phyloP scores from a whole-genome alignment of 2,113 vertebrate genomes.

The Paramisgurnus dabryanus region DNA sequence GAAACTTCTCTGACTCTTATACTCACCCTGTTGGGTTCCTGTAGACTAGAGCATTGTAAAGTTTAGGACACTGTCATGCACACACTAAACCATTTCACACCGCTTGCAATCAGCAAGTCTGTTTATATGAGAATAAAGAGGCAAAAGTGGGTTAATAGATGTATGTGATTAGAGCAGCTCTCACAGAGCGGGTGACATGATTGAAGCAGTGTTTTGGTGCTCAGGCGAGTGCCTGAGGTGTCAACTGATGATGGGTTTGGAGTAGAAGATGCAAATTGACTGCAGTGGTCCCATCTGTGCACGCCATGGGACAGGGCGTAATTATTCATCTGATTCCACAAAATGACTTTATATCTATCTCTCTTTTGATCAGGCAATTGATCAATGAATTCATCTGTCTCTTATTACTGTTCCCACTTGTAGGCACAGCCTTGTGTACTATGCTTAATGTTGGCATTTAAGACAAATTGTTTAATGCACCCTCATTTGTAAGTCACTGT shows the following conservation, averaged over 20 bases:
- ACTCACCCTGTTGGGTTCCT: neutral
- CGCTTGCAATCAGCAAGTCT: constrained; percentile 20
- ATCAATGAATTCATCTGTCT: neutral
- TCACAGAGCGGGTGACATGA: constrained; percentile 14
- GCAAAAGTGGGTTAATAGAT: neutral
- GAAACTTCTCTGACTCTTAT: neutral
- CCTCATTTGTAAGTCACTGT: too few species aligned
- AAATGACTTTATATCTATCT: neutral
- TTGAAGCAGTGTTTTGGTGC: constrained; percentile 18
- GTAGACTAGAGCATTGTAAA: neutral
- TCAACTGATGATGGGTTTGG: constrained; percentile 23
- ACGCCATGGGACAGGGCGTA: neutral
- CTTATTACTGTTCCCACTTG: too few species aligned
- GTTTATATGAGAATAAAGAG: constrained; percentile 16
- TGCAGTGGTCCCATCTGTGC: constrained; percentile 20
- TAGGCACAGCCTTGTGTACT: too few species aligned
- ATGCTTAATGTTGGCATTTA: too few species aligned
- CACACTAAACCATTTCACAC: neutral
- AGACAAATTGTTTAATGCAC: too few species aligned
- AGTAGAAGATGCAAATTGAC: neutral
- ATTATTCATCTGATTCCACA: neutral
- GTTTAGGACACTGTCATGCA: neutral
- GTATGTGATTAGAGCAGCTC: constrained; percentile 8
- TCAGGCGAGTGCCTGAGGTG: constrained; percentile 1
- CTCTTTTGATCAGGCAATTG: neutral